Percentiles rank a stretch among this genome's conserved stretches.
Conservation (phyloP, 2,888 invertebrate species). For the Anarsia innoxiella region DNA sequence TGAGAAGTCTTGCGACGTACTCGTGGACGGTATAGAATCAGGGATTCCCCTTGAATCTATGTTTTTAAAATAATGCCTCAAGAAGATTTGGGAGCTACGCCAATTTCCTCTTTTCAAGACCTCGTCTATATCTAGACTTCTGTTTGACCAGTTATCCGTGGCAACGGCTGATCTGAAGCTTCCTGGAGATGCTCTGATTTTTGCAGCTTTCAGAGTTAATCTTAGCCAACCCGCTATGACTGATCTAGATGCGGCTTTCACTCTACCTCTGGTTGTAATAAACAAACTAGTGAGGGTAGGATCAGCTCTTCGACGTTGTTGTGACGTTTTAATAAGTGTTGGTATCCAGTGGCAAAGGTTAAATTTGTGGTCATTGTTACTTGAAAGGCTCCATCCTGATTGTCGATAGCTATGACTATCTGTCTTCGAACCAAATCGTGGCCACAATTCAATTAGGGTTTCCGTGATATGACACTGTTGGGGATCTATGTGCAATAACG, state of each 20-base stretch:
- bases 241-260: background rate
- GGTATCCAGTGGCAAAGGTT: slow-evolving; percentile 1
- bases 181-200: background rate
- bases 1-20: background rate
- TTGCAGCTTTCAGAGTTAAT: background rate
- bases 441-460: slow-evolving; percentile 17
- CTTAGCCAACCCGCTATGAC: background rate
- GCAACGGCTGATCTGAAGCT: background rate
- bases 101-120: background rate
- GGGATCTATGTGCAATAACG: slow-evolving; percentile 14
- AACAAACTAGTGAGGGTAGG: background rate
- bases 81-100: background rate
- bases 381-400: slow-evolving; percentile 17
- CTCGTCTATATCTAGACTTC: background rate
- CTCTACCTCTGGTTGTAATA: slow-evolving; percentile 1
- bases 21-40: background rate
- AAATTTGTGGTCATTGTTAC: background rate
- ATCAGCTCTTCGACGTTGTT: background rate
- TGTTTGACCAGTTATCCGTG: background rate
- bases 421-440: slow-evolving; percentile 22
- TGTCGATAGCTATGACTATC: slow-evolving; percentile 16
- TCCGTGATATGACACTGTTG: background rate
- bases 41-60: background rate
- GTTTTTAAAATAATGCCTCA: background rate
- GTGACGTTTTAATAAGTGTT: background rate